These are phyloP conservation scores for Calliphora vomitoria DNA, from an alignment of 2,888 invertebrate species.

Conservation along the genomic window DNA sequence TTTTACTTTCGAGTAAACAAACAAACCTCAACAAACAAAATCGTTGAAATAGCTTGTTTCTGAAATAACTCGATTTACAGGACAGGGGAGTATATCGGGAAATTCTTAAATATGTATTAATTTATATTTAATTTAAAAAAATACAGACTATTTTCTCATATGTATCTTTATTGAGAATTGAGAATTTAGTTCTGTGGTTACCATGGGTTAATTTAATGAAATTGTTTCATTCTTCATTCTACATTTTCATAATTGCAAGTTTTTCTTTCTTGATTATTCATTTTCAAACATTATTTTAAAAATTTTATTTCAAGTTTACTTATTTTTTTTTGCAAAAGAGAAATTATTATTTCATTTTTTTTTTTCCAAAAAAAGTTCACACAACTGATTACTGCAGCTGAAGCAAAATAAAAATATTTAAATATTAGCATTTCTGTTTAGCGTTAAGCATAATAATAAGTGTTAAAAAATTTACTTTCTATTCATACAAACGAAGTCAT, in stretches of 20 bases:
- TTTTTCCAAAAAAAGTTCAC: constrained; percentile 49
- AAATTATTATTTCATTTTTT: constrained; percentile 49
- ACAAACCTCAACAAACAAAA: too few relatives aligned
- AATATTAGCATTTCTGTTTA: constrained; percentile 68
- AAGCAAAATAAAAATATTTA: constrained; percentile 53
- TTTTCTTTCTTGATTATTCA: constrained; percentile 11
- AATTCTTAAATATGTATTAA: too few relatives aligned
- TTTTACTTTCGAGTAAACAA: too few relatives aligned
- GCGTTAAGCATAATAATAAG: constrained; percentile 66
- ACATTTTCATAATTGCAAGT: constrained; percentile 6
- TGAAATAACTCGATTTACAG: too few relatives aligned
- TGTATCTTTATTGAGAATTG: neutral
- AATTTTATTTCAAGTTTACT: neutral
- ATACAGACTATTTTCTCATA: too few relatives aligned
- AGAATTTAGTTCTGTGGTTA: neutral
- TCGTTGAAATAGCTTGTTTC: too few relatives aligned
- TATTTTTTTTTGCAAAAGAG: constrained; percentile 48
- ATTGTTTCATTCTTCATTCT: neutral
- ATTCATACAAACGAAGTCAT: constrained; percentile 46
- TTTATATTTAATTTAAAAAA: too few relatives aligned
- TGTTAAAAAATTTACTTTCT: constrained; percentile 70
- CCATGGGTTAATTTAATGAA: constrained; percentile 19
- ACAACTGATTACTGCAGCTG: constrained; percentile 16
- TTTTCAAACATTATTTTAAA: constrained; percentile 6
- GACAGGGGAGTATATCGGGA: too few relatives aligned